A percentile compares a stretch with the other conserved stretches of the same genome.
These are phyloP conservation scores for Otolemur garnettii DNA, from an alignment of 2,113 vertebrate species.

Conservation along the genomic window DNA sequence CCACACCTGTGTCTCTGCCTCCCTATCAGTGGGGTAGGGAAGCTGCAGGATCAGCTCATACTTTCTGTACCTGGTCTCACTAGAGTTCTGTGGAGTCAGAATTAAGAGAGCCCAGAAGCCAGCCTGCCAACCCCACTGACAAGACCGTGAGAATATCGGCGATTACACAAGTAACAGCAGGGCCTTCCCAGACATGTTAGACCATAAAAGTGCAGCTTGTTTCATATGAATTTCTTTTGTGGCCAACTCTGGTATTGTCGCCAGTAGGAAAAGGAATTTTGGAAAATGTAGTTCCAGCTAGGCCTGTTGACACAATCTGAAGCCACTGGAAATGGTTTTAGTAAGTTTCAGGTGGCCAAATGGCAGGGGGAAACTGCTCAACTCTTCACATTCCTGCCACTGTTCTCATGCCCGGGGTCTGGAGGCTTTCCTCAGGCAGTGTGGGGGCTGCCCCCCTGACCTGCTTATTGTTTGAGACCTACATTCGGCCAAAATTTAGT, in stretches of 20 bases:
- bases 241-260: neutral
- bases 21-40: rapidly evolving
- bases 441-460: neutral
- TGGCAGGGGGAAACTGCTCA: neutral
- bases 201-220: neutral
- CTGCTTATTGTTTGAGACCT: neutral
- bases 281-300: neutral
- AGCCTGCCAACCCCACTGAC: neutral
- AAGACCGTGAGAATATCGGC: neutral
- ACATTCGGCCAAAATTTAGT: neutral
- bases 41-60: too few relatives aligned
- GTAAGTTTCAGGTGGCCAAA: neutral
- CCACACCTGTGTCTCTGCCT: rapidly evolving
- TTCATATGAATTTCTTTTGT: neutral
- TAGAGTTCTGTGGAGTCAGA: neutral
- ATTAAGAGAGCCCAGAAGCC: neutral
- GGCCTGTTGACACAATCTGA: neutral
- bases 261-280: neutral
- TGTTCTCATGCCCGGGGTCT: neutral
- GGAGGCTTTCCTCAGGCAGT: neutral
- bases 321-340: neutral
- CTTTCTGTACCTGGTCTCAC: neutral
- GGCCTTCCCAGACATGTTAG: neutral
- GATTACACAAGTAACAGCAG: neutral
- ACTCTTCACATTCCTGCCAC: neutral